These are phyloP conservation scores for Orius insidiosus DNA, from an alignment of 1,140 invertebrate species.

Conservation along the genomic window DNA sequence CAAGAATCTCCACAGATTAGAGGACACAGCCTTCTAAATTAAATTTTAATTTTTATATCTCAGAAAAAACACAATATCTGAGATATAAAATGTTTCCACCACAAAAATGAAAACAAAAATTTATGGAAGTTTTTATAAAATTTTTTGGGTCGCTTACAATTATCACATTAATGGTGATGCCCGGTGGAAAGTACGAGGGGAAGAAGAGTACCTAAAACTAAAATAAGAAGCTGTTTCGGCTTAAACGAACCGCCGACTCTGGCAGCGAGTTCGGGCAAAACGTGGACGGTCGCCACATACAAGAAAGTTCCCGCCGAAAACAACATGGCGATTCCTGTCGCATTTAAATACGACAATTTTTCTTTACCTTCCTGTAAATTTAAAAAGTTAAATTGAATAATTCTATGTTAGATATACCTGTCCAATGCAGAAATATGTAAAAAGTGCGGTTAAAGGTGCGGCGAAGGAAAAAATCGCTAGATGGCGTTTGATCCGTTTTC, in stretches of 20 bases:
- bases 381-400: conserved; percentile 12
- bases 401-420: conserved; percentile 64
- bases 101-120: too few species aligned
- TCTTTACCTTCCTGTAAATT: conserved; percentile 41
- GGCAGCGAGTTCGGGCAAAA: conserved; percentile 75
- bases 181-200: conserved; percentile 77
- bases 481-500: conserved; percentile 71
- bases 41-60: too few species aligned
- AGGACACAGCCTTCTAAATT: too few species aligned
- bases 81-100: too few species aligned
- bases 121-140: too few species aligned
- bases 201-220: conserved; percentile 69
- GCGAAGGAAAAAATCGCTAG: conserved; percentile 85
- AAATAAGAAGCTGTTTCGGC: conserved; percentile 57
- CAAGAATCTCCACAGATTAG: too few species aligned
- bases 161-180: conserved; percentile 60
- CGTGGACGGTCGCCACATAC: conserved; percentile 96
- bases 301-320: conserved; percentile 98
- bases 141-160: too few species aligned
- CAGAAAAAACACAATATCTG: too few species aligned
- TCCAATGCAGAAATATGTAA: conserved; percentile 87
- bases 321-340: conserved; percentile 90
- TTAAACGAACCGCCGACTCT: conserved; percentile 31
- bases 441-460: conserved; percentile 72
- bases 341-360: conserved; percentile 64